These are phyloP conservation scores for Dendropsophus ebraccatus DNA, from an alignment of 2,113 vertebrate genomes.

Conservation along the genomic window DNA sequence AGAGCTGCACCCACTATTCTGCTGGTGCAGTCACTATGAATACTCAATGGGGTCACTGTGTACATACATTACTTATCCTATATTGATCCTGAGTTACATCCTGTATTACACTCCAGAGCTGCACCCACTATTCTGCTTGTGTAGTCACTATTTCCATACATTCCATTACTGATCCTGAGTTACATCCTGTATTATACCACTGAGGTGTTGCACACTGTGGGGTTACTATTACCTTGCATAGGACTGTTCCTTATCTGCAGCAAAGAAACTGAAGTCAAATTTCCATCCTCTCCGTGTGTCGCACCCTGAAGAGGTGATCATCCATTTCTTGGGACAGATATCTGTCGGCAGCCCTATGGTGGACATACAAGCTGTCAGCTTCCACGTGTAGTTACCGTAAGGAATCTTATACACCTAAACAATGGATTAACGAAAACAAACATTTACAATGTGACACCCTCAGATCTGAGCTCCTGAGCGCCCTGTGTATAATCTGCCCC, in stretches of 20 bases:
- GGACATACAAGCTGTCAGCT: constrained; percentile 96
- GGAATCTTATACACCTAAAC: constrained; percentile 92
- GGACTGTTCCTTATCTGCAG: constrained; percentile 81
- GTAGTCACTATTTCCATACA: no score
- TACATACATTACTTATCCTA: no score
- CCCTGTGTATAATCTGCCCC: neutral
- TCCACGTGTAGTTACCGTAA: constrained; percentile 92
- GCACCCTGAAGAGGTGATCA: constrained; percentile 88
- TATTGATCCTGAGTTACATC: no score
- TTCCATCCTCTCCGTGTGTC: constrained; percentile 87
- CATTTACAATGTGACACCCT: constrained; percentile 65
- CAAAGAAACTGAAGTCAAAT: constrained; percentile 93
- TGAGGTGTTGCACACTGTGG: no score
- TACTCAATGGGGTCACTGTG: no score
- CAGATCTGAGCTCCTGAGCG: neutral
- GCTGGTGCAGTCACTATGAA: no score
- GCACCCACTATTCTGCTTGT: no score
- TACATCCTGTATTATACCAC: no score
- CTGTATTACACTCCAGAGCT: no score
- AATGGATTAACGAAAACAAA: constrained; percentile 83
- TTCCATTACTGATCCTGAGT: neutral
- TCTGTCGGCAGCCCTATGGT: constrained; percentile 85
- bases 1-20: no score
- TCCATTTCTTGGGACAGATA: constrained; percentile 87
- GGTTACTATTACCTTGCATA: constrained; percentile 79